A percentile compares a stretch with the other conserved stretches of the same genome.
Conservation (phyloP, 2,888 invertebrate genomes). For the Azorinus chamasolen region DNA sequence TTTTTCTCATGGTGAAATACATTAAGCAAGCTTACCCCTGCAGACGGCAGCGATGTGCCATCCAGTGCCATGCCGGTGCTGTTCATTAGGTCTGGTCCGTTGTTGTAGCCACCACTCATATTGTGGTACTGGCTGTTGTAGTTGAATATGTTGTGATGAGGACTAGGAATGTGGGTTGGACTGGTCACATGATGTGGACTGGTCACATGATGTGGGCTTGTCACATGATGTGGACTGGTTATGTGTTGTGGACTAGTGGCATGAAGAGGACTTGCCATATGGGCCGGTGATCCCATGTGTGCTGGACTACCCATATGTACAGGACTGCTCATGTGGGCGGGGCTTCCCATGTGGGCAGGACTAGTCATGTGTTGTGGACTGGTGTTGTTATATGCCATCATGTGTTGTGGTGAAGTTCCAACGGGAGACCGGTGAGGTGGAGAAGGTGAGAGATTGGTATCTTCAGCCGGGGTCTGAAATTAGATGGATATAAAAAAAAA, state of each 20-base stretch:
- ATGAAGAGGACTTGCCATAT: conserved; percentile 44
- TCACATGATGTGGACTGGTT: conserved; percentile 53
- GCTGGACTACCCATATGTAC: conserved; percentile 34
- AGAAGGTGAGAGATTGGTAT: conserved; percentile 67
- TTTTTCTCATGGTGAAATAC: too few species aligned
- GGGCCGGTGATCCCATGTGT: conserved; percentile 53
- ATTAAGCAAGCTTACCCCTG: conserved; percentile 36
- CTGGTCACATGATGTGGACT: conserved; percentile 55
- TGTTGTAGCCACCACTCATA: conserved; percentile 35
- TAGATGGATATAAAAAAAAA: too few species aligned
- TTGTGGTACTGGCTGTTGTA: conserved; percentile 34
- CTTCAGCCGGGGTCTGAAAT: conserved; percentile 71
- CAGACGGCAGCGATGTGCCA: conserved; percentile 30
- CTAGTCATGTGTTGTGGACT: conserved; percentile 48
- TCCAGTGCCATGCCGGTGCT: conserved; percentile 35
- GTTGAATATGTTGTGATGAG: conserved; percentile 47
- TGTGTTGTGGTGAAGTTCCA: conserved; percentile 57
- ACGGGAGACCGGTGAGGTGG: conserved; percentile 62
- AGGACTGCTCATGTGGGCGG: conserved; percentile 51
- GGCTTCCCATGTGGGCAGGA: conserved; percentile 44
- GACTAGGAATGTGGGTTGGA: conserved; percentile 55
- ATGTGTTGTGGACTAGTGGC: conserved; percentile 39
- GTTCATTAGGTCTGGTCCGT: conserved; percentile 42
- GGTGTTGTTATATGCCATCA: conserved; percentile 57
- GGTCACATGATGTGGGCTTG: conserved; percentile 55